Evolutionary conservation across 2,888 invertebrate genomes (phyloP).

Genomic region (Hirtodrosophila confusa): DNA sequence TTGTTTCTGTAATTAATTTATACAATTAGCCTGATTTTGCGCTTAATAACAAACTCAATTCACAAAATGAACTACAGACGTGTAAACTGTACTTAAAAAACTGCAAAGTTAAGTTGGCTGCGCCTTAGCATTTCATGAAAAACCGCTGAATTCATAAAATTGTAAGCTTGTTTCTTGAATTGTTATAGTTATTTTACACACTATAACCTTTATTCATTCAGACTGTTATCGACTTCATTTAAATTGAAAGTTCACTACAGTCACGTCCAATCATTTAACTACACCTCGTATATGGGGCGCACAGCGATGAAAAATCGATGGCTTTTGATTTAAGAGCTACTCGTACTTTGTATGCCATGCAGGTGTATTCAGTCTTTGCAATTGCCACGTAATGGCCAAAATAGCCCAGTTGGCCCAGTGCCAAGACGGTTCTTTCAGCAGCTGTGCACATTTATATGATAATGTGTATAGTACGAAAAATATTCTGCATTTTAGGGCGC

Average conservation of each 20-base stretch:
- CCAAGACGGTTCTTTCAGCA: constrained; percentile 37
- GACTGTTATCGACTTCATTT: constrained; percentile 8
- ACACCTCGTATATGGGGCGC: not conserved
- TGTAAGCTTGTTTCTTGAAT: no score
- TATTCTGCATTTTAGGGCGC: constrained; percentile 1
- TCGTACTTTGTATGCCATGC: constrained; percentile 22
- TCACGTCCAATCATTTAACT: constrained; percentile 34
- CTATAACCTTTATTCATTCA: not conserved
- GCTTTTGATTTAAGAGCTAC: constrained; percentile 51
- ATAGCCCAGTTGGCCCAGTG: constrained; percentile 61
- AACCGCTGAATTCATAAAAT: no score
- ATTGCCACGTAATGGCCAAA: constrained; percentile 53
- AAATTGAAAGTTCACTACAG: constrained; percentile 35
- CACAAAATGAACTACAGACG: no score
- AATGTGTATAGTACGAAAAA: not conserved
- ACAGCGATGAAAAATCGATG: constrained; percentile 58
- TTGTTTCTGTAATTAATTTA: no score
- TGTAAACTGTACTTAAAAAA: no score
- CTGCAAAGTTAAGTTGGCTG: no score
- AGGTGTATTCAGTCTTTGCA: constrained; percentile 18
- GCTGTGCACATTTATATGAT: constrained; percentile 3
- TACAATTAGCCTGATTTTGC: no score
- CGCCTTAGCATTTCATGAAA: no score
- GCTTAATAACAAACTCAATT: no score
- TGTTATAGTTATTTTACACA: not conserved